Evolutionary conservation across 2,888 invertebrate genomes (phyloP).

Genomic region (Drosophila kuntzei): DNA sequence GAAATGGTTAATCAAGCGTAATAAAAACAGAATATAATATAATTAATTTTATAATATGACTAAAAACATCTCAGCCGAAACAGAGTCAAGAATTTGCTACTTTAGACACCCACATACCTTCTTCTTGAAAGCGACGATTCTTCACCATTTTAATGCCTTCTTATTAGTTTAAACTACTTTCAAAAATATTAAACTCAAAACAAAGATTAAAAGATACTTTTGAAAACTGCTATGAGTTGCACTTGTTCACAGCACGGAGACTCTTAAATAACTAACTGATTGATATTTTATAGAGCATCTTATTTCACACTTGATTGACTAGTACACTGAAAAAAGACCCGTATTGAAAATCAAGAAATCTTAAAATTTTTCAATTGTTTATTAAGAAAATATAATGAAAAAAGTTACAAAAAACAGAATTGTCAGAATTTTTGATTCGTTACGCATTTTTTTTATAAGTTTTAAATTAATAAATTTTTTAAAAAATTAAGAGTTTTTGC

Average conservation of each 20-base stretch:
- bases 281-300: conserved; percentile 58
- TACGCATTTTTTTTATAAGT: too few species aligned
- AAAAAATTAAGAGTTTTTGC: too few species aligned
- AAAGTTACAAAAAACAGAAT: too few species aligned
- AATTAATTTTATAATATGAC: not conserved
- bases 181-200: not conserved
- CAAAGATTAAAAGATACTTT: conserved; percentile 5
- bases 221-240: conserved; percentile 32
- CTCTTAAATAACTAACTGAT: conserved; percentile 81
- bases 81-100: not conserved
- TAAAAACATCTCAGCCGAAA: not conserved
- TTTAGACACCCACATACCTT: conserved; percentile 60
- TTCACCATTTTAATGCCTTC: conserved; percentile 70
- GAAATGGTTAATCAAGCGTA: conserved; percentile 24
- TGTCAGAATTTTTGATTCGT: too few species aligned
- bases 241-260: conserved; percentile 61
- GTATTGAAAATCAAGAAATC: not conserved
- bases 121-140: conserved; percentile 83
- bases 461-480: too few species aligned
- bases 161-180: not conserved
- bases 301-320: conserved; percentile 23
- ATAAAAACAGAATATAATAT: conserved; percentile 2
- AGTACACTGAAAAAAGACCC: conserved; percentile 7
- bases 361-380: too few species aligned
- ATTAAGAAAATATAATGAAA: too few species aligned